Percentiles rank a stretch among this genome's conserved stretches.
These are phyloP conservation scores for Oxyura jamaicensis DNA, from an alignment of 2,113 vertebrate species.

Conservation along the genomic window DNA sequence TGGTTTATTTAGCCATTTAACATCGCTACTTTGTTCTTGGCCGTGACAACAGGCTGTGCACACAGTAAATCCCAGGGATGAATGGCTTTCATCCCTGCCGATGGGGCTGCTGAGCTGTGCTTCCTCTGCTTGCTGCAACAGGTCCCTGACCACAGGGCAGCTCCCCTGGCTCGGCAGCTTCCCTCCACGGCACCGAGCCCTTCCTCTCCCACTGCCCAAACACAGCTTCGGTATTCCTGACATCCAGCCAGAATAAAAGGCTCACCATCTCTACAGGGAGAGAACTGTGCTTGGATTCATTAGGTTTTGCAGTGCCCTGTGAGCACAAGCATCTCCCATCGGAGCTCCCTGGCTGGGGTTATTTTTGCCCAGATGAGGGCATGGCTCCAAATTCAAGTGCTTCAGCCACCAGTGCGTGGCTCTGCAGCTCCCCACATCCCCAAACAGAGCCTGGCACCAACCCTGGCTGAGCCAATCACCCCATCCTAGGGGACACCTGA, in stretches of 20 bases:
- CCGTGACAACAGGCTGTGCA: fast-evolving
- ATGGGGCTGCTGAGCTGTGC: conserved; percentile 30
- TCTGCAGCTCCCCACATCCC: background rate
- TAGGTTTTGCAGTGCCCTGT: background rate
- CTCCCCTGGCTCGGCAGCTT: conserved; percentile 46
- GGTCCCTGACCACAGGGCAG: background rate
- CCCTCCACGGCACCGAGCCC: background rate
- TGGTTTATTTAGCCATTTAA: conserved; percentile 57
- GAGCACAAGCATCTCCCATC: background rate
- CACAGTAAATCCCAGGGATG: conserved; percentile 9
- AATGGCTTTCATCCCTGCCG: conserved; percentile 11
- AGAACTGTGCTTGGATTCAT: background rate
- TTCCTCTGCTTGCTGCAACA: conserved; percentile 41
- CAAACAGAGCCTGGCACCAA: background rate
- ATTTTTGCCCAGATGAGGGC: background rate
- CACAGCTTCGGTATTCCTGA: conserved; percentile 6
- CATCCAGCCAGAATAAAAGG: background rate
- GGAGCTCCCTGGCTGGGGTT: fast-evolving
- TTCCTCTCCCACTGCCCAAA: conserved; percentile 15
- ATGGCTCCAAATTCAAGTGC: background rate
- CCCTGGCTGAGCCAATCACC: background rate
- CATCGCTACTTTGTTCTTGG: background rate
- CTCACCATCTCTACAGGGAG: background rate
- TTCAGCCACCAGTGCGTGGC: background rate
- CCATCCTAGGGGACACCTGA: background rate